Evolutionary conservation across 1,140 invertebrate genomes (phyloP), one percentile per base, ranked within the genome.

Genomic region (Hydropsyche tenuis): DNA sequence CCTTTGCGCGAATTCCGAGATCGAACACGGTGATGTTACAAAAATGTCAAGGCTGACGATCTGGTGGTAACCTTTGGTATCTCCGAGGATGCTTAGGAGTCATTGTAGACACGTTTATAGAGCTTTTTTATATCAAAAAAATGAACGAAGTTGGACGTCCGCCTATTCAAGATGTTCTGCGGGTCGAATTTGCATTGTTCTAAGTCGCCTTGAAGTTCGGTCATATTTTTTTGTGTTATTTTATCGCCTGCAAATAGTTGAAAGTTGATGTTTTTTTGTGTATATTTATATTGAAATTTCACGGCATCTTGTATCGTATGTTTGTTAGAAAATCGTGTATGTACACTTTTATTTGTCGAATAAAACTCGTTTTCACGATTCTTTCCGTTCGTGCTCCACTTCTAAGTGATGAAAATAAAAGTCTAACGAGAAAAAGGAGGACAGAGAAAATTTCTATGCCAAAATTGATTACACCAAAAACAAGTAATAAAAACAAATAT

Each of bases 401-500:
- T 74, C n/a, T 63, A 18, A 65, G 48, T 56, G 56, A 48, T 68
- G 48, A 60, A 70, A 74, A 74, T 60, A 60, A 70, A 74, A 74
- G 65, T 74, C 73, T 62, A 74, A 69, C 66, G 37, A 70, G 68
- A 56, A 63, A 60, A 74, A 46, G 22, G 73, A 69, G 73, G 73
- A 45, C 66, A 64, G 73, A 74, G 73, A 74, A 74, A 74, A 62
- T 74, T 14, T 69, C 62, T 20, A 42, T 68, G 66, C 42, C 64
- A 60, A 69, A 66, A 25, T 60, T 48, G 42, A 46, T 12, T 9
- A 23, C 20, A n/a, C 42, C n/a, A 16, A 30, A n/a, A n/a, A n/a
- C n/a, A n/a, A n/a, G n/a, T n/a, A n/a, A n/a, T n/a, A n/a, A n/a
- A 9, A 37, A 4, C 30, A 9, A 37, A 37, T 37, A 9, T 9